Base-by-base conservation (phyloP, 1,140 invertebrate species). In the Carcinoscorpius rotundicauda region DNA sequence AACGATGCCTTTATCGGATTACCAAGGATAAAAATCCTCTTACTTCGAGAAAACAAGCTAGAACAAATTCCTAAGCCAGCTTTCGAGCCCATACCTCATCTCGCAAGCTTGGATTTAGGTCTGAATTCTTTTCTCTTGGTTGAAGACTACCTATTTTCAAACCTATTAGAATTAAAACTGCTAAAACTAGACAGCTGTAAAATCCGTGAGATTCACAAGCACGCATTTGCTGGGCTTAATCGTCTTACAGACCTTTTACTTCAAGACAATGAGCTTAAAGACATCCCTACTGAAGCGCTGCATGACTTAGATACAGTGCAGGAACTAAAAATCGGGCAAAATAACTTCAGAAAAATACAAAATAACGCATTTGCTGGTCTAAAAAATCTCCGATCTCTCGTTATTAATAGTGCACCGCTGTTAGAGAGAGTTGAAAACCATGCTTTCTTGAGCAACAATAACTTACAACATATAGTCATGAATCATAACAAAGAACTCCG, bases 1-100 rank as follows among this genome's bases (percentile, higher is more conserved):
- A 81, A 84, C 0, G 82, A 82, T 64, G 87, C 91, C 3, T 91
- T 95, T 72, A 82, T 84, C 59, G 89, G 88, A 3, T 75, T 95
- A 11, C 77, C 80, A 0, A 83, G 85, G 3, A 80, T 95, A 51
- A 78, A 88, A 61, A 86, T 88, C 0, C 78, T 96, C 0, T 87
- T 88, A 72, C 78, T 95, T 57, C 88, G 93, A 70, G 88, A 93
- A 73, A 96, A 95, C 76, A 85, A 87, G 62, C 76, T 94, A 52
- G 85, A 81, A 67, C 78, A 82, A 48, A 67, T 79, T 58, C 71
- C 71, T 6, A 87, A 86, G 3, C 72, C 81, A 8, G 84, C 87
- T 0, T 85, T 90, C 67, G 81, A 82, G 8, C 81, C 85, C 0
- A 75, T 92, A 65, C 84, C 84, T 52, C 85, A 70, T 58, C 68